These are phyloP conservation scores for Temnothorax ravouxi DNA, from an alignment of 2,888 invertebrate species.

Conservation along the genomic window DNA sequence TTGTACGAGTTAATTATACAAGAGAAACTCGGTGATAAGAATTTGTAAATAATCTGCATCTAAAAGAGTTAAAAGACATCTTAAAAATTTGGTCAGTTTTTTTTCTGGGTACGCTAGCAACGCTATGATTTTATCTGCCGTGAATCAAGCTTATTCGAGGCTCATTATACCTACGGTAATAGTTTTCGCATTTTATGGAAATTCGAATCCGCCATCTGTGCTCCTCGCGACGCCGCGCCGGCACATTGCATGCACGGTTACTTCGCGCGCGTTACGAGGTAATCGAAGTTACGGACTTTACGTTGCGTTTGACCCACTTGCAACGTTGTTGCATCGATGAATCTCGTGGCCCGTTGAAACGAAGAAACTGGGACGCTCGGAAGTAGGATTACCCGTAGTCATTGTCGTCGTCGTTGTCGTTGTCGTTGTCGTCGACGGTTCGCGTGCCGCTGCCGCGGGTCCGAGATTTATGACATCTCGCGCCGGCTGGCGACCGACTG, in stretches of 20 bases:
- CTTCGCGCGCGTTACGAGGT: background rate
- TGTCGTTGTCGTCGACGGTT: conserved; percentile 41
- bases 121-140: background rate
- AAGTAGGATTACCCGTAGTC: conserved; percentile 62
- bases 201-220: conserved; percentile 26
- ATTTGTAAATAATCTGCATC: background rate
- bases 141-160: conserved; percentile 9
- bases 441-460: conserved; percentile 51
- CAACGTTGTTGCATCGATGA: conserved; percentile 39
- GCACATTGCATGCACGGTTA: background rate
- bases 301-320: conserved; percentile 50
- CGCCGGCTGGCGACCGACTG: conserved; percentile 49
- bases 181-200: conserved; percentile 26
- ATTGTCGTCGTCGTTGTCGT: conserved; percentile 36
- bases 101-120: background rate
- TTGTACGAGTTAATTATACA: background rate
- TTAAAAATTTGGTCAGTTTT: conserved; percentile 7
- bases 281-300: conserved; percentile 45
- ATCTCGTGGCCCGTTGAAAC: conserved; percentile 54
- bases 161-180: conserved; percentile 13
- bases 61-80: background rate
- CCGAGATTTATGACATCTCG: conserved; percentile 62
- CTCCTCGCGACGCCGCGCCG: background rate
- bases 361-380: conserved; percentile 67
- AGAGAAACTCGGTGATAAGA: background rate